Percentiles rank a stretch among this genome's conserved stretches.
Evolutionary conservation across 2,113 vertebrate genomes (phyloP).

Genomic region (Ciconia stormi): DNA sequence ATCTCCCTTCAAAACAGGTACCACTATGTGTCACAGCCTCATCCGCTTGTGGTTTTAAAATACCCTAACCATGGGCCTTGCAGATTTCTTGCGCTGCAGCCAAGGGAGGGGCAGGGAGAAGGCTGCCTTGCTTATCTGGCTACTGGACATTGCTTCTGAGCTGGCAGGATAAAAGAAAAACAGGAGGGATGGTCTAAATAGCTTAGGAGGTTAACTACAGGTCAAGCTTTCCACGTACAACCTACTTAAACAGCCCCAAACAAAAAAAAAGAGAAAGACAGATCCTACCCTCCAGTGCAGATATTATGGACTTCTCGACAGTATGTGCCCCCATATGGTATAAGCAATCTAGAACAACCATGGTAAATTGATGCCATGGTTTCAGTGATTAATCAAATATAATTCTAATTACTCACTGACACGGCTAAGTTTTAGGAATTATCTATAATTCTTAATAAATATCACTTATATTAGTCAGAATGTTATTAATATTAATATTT

Average conservation of each 20-base stretch:
- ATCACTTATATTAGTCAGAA: background rate
- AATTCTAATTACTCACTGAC: background rate
- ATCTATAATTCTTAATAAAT: background rate
- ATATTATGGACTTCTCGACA: background rate
- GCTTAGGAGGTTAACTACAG: background rate
- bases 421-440: background rate
- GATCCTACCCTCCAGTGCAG: background rate
- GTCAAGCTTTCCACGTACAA: background rate
- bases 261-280: background rate
- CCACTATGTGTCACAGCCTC: background rate
- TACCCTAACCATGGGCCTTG: background rate
- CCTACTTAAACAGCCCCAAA: background rate
- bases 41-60: background rate
- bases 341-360: background rate
- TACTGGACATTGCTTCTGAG: conserved; percentile 14
- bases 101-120: background rate
- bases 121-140: conserved; percentile 20
- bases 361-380: background rate
- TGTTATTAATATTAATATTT: background rate
- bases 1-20: background rate
- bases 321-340: background rate
- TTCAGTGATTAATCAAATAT: background rate
- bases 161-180: background rate
- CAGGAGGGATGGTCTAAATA: background rate
- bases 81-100: background rate